Base-by-base conservation (phyloP, 1,140 invertebrate species). In the Phocides pigmalion region DNA sequence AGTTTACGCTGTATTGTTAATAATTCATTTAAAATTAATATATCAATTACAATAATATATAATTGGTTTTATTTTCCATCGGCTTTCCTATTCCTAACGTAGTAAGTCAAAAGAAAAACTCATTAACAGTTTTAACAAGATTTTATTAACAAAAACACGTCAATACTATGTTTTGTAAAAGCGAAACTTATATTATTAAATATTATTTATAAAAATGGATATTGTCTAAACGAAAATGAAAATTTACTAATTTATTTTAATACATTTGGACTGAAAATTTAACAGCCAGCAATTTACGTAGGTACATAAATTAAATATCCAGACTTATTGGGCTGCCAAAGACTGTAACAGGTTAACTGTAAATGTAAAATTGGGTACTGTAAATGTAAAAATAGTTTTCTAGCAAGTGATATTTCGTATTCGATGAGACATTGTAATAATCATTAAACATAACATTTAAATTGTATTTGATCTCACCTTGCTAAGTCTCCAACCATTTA, bases 131-230 rank as follows among this genome's bases (percentile, higher is more conserved):
- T 68, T 70, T n/a, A n/a, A n/a, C n/a, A 77, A 67, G 46, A 65
- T 72, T 81, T 80, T 80, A 78, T 79, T 82, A 75, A 80, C 72
- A 76, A 73, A 69, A 71, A 72, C 64, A 76, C 62, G 8, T 49
- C 12, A 49, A 49, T 49, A 25, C 46, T 49, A 47, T 49, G 20
- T 25, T 47, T 47, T 28, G 46, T 8, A 49, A 49, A 49, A 49
- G 46, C 20, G 20, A 49, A 49, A 49, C 20, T 15, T 32, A 32
- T 2, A 32, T 32, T 49, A 49, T 1, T 25, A 28, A 47, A 16
- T 41, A 41, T 41, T 16, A 41, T 8, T 42, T 42, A 41, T 17
- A 42, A 42, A 42, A n/a, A n/a, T n/a, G n/a, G n/a, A n/a, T 42
- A 17, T 42, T 42, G 41, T 47, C 44, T 47, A 22, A 47, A 47